Base-by-base conservation (phyloP, 2,888 invertebrate species). In the Scotopteryx bipunctaria region DNA sequence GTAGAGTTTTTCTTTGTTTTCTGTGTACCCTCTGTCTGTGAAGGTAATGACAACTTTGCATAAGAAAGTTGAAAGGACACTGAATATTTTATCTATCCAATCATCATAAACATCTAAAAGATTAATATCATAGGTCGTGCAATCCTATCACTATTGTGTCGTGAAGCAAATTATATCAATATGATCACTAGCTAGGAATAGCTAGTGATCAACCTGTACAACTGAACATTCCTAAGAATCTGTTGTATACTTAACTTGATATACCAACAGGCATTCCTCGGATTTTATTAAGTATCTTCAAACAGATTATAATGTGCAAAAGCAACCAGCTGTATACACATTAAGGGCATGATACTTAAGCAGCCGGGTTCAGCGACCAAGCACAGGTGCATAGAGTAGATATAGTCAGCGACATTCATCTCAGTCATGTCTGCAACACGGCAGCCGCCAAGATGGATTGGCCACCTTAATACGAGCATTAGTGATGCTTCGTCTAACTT, bases 371-470 rank as follows among this genome's bases (percentile, higher is more conserved):
- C 35, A 43, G 27, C 35, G 43, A 40, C 43, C 46, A 42, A 36
- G 37, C 27, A 43, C 43, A 45, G 45, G 40, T 51, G 44, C 45
- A 32, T 17, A 47, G 36, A 19, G 27, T 41, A 32, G 23, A 42
- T 40, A 46, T 25, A 36, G 33, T 15, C n/a, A 35, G 35, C 45
- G 37, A 53, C 75, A 81, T 78, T 73, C 72, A 74, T 81, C 76
- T 76, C 64, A 70, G 76, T 79, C 77, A 74, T 70, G 73, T 71
- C 59, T 50, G 58, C 54, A 55, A 69, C 63, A 55, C 56, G 61
- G 53, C 59, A 57, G 46, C 57, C 69, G 63, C 63, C 65, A 73
- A 78, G 76, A 79, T 77, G 74, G 76, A 85, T 82, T 70, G 71
- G 67, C 69, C 66, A 66, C 67, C 70, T 38, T 31, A n/a, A 45